Evolutionary conservation across 2,113 vertebrate species (phyloP).

Genomic region (Thoracochromis brauschi): DNA sequence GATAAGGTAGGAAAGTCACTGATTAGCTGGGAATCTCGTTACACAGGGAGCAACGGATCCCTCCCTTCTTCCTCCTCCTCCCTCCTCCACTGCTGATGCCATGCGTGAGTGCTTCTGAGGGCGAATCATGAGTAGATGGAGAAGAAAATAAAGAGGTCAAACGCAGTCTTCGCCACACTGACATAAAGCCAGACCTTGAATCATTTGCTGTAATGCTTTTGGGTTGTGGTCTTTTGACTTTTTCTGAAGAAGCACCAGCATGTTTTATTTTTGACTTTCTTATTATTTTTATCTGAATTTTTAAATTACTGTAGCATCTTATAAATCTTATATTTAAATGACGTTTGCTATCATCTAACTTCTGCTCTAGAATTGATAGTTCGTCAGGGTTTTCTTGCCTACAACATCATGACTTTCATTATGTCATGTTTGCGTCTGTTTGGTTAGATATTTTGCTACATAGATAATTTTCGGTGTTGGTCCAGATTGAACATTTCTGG

Average conservation of each 20-base stretch:
- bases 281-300: neutral
- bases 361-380: neutral
- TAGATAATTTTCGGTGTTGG: neutral
- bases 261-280: neutral
- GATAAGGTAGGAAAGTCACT: constrained; percentile 77
- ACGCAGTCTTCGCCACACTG: neutral
- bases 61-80: constrained; percentile 29
- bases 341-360: neutral
- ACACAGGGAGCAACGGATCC: constrained; percentile 69
- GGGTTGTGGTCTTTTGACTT: neutral
- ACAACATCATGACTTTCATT: neutral
- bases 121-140: neutral
- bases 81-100: constrained; percentile 2
- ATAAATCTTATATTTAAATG: neutral
- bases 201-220: neutral
- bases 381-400: neutral
- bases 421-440: neutral
- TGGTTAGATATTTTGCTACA: neutral
- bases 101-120: neutral
- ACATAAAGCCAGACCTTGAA: neutral
- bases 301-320: neutral
- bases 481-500: neutral
- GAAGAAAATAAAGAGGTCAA: neutral
- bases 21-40: constrained; percentile 77
- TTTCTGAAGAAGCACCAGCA: neutral